These are phyloP conservation scores for Liopterus haemorrhoidalis DNA, from an alignment of 2,888 invertebrate species.

Conservation along the genomic window DNA sequence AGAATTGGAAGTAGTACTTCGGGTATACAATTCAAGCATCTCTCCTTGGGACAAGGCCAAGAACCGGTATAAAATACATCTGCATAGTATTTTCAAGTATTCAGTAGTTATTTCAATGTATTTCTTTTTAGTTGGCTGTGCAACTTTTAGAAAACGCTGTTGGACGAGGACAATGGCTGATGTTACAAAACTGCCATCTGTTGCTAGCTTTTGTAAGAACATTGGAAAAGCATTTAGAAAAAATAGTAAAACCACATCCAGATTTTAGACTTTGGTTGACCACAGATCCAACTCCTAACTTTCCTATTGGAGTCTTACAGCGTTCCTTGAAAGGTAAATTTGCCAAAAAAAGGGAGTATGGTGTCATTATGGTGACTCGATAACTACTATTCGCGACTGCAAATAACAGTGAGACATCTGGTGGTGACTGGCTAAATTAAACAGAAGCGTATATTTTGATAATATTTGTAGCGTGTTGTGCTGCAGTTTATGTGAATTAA, in stretches of 20 bases:
- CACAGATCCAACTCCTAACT: conserved; percentile 78
- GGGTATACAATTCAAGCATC: conserved; percentile 75
- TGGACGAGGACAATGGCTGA: conserved; percentile 79
- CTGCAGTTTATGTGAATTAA: too few relatives aligned
- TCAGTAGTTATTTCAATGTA: too few relatives aligned
- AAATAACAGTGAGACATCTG: too few relatives aligned
- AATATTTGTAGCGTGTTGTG: too few relatives aligned
- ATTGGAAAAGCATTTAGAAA: conserved; percentile 78
- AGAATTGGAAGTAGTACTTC: conserved; percentile 58
- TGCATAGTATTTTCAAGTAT: too few relatives aligned
- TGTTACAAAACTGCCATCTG: conserved; percentile 89
- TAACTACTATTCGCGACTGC: too few relatives aligned
- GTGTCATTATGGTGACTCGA: conserved; percentile 5
- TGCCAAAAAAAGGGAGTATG: not conserved
- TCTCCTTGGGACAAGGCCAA: conserved; percentile 92
- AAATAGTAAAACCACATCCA: conserved; percentile 74
- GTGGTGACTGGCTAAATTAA: too few relatives aligned
- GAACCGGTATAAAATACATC: conserved; percentile 58
- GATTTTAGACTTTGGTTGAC: conserved; percentile 91
- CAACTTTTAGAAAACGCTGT: conserved; percentile 62
- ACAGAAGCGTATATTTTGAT: too few relatives aligned
- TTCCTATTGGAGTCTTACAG: conserved; percentile 86
- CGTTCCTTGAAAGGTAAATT: conserved; percentile 68
- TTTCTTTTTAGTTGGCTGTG: conserved; percentile 57
- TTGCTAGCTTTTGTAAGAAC: conserved; percentile 71